These are phyloP conservation scores for Psophia crepitans DNA, from an alignment of 2,113 vertebrate genomes.

Conservation along the genomic window DNA sequence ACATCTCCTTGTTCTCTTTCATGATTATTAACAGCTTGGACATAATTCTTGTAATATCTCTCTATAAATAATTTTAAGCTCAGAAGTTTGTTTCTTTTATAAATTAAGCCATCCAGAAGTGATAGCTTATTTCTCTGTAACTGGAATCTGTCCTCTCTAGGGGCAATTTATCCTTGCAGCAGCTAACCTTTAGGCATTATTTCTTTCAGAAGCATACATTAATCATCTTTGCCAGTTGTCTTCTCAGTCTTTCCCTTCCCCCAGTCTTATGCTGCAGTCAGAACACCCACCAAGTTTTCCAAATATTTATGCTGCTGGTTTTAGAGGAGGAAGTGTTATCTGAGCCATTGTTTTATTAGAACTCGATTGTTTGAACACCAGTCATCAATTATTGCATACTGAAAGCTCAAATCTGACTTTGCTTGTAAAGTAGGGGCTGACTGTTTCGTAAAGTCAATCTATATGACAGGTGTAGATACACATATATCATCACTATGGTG, in stretches of 20 bases:
- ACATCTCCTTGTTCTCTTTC: background rate
- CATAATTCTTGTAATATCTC: background rate
- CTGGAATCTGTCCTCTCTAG: background rate
- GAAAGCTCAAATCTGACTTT: background rate
- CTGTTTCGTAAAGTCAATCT: background rate
- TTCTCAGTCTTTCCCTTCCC: background rate
- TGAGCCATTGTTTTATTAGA: background rate
- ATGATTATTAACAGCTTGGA: constrained; percentile 7
- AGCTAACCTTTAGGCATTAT: constrained; percentile 37
- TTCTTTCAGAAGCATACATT: constrained; percentile 21
- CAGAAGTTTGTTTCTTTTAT: constrained; percentile 30
- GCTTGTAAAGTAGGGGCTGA: too few species aligned
- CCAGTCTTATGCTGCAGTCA: background rate
- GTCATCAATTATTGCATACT: background rate
- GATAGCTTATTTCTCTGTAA: constrained; percentile 18
- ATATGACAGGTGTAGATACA: background rate
- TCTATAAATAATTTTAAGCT: constrained; percentile 27
- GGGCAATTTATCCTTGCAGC: constrained; percentile 20
- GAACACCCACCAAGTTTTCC: background rate
- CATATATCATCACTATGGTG: background rate
- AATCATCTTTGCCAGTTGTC: background rate
- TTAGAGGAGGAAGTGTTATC: background rate
- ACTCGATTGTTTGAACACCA: background rate
- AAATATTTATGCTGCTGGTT: background rate
- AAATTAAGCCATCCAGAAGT: constrained; percentile 45